Evolutionary conservation across 1,140 invertebrate genomes (phyloP).

Genomic region (Pissodes strobi): DNA sequence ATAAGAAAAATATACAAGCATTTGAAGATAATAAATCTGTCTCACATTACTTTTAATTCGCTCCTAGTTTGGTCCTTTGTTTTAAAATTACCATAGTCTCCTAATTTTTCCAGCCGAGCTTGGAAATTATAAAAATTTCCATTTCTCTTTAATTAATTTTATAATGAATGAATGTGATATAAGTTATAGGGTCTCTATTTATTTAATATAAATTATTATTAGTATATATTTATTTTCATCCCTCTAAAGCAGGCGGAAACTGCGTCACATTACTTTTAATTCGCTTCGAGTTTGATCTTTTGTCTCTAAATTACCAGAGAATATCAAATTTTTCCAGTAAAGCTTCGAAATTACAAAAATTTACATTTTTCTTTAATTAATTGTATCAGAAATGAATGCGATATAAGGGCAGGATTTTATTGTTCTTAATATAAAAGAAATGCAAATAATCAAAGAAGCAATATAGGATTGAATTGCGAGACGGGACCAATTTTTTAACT

Average conservation of each 20-base stretch:
- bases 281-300: no score
- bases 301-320: slow-evolving; percentile 11
- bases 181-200: no score
- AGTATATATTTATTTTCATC: no score
- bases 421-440: slow-evolving; percentile 40
- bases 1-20: no score
- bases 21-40: no score
- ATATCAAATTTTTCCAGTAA: slow-evolving; percentile 6
- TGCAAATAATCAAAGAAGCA: slow-evolving; percentile 37
- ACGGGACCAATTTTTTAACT: slow-evolving; percentile 24
- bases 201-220: no score
- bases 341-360: slow-evolving; percentile 19
- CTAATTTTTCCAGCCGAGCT: slow-evolving; percentile 1
- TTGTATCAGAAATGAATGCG: slow-evolving; percentile 24
- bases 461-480: slow-evolving; percentile 29
- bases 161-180: slow-evolving; percentile 20
- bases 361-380: slow-evolving; percentile 37
- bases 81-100: slow-evolving; percentile 7
- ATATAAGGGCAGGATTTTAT: slow-evolving; percentile 27
- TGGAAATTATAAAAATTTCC: slow-evolving; percentile 22
- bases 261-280: no score
- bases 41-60: no score
- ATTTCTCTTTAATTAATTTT: slow-evolving; percentile 34
- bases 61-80: no score
- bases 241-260: no score